Base-by-base conservation (phyloP, 2,888 invertebrate species). In the Melanargia galathea region DNA sequence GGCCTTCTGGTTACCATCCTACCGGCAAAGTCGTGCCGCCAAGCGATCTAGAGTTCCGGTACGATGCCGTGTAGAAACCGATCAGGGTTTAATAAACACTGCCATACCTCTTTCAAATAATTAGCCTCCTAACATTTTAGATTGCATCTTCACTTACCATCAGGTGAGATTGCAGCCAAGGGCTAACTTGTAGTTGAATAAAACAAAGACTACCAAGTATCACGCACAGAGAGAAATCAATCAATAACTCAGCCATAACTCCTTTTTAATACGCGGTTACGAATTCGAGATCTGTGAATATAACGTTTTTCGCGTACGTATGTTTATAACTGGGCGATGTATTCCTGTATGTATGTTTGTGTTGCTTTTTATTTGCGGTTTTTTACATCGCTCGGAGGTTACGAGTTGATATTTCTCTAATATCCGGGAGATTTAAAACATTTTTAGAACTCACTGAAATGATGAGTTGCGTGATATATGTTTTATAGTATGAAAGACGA, bases 391-490 rank as follows among this genome's bases (percentile, higher is more conserved):
- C 16, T 13, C 7, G 16, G 30, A 45, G 57, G 30, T 46, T 30
- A 30, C 30, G 7, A 30, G 30, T 30, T n/a, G n/a, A n/a, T n/a
- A 38, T 54, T 54, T 35, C n/a, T 30, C 20, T 1, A 20, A 30
- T 57, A 45, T 57, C 45, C 57, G 57, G 18, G 4, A 45, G 46
- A 46, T 57, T 46, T n/a, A 30, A 6, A 46, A 46, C 18, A 30
- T n/a, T 45, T 45, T 30, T 2, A 43, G 18, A 8, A 10, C 18
- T 43, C 43, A 16, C 43, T 16, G 8, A 8, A 43, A 8, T 43
- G 16, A 43, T 43, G 18, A 16, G 16, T 18, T 18, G 43, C 8
- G 8, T 16, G 18, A 43, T 43, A 18, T 10, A 43, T 16, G 40
- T n/a, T 13, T 35, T 13, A n/a, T 13, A 38, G 38, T 38, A 13